Evolutionary conservation across 2,888 invertebrate genomes (phyloP).

Genomic region (Eretmocerus hayati): DNA sequence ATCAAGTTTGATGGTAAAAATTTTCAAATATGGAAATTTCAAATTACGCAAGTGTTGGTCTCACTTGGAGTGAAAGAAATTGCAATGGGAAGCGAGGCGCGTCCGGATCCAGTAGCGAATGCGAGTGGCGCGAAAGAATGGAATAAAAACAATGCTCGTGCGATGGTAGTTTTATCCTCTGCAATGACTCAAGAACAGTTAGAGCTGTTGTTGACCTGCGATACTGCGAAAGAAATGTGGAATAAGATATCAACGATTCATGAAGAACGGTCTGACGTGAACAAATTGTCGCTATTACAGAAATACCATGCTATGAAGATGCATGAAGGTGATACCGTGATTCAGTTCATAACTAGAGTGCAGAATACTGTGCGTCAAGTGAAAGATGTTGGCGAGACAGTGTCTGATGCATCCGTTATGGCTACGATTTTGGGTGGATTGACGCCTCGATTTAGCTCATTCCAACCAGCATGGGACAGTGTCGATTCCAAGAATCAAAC

Average conservation of each 20-base stretch:
- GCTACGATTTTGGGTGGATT: neutral
- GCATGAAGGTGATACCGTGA: neutral
- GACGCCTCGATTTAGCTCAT: neutral
- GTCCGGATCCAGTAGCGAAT: no score
- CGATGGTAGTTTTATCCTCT: no score
- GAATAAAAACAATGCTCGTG: no score
- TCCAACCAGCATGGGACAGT: neutral
- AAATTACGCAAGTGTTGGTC: constrained; percentile 1
- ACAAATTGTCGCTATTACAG: neutral
- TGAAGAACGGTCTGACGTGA: neutral
- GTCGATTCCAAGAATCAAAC: neutral
- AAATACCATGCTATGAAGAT: neutral
- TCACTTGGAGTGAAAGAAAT: no score
- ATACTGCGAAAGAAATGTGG: constrained; percentile 1
- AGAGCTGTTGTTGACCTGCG: no score
- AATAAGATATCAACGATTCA: neutral
- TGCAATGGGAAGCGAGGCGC: neutral
- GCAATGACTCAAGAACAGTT: no score
- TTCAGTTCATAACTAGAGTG: neutral
- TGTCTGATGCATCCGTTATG: neutral
- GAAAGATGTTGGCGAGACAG: neutral
- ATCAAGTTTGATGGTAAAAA: no score
- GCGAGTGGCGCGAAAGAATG: no score
- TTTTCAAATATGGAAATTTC: no score
- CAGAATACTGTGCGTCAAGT: neutral